Evolutionary conservation across 2,888 invertebrate genomes (phyloP), one percentile per base, ranked within the genome.

Genomic region (Drosophila gaucha): DNA sequence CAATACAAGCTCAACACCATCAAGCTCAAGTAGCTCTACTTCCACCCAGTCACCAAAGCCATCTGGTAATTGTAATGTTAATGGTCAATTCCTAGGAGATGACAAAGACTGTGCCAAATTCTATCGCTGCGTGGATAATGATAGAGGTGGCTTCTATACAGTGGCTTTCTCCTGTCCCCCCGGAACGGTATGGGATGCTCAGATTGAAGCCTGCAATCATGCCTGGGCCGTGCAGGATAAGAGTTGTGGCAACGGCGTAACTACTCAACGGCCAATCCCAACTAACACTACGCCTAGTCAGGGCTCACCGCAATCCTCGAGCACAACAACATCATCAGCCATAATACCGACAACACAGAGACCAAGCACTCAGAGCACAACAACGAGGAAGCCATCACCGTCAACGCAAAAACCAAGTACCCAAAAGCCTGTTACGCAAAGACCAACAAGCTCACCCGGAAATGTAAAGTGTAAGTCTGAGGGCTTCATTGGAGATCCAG

Each of bases 181-280:
- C n/a, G 93, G 93, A 36, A 94, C 94, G 1, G 92, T 94, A 38
- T 94, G 94, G 94, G 94, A 94, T 89, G 92, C 92, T 58, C 91
- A 93, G 50, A 92, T 93, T 60, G 91, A 93, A 75, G 92, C 92
- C 1, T 95, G 95, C 49, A 92, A 92, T 67, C 89, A 92, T 73
- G 88, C 89, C 16, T 90, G 90, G 90, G 89, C 89, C 12, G 89
- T 90, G 0, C 73, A 87, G 14, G 69, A 87, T 43, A 78, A 66
- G 50, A 84, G 66, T 6, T 91, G 91, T 47, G 78, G 82, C 2
- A 80, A 74, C 4, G 31, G 58, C n/a, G 43, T 18, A 0, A 60
- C 66, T 4, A 82, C 80, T 16, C 65, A 74, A 51, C 33, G 46
- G 0, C 67, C 74, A 20, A 60, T 63, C 14, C 49, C 69, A 4